These are phyloP conservation scores for Heterodera schachtii DNA, from an alignment of 1,140 invertebrate genomes.

Conservation along the genomic window DNA sequence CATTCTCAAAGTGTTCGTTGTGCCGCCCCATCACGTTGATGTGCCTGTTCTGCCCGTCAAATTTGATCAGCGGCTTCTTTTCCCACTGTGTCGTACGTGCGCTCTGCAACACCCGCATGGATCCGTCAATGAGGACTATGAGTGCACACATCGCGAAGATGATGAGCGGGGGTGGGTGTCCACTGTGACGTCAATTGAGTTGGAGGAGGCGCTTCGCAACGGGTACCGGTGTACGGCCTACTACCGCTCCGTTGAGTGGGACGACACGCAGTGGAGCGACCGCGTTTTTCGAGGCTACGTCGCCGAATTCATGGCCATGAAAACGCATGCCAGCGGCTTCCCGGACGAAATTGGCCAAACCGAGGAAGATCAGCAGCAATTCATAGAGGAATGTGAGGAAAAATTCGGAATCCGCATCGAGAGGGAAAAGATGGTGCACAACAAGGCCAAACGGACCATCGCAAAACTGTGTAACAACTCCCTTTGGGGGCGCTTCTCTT, in stretches of 20 bases:
- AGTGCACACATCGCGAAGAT: background rate
- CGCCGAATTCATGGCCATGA: conserved; percentile 11
- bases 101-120: background rate
- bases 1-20: conserved; percentile 17
- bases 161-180: conserved; percentile 20
- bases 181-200: conserved; percentile 4
- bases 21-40: background rate
- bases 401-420: conserved; percentile 6
- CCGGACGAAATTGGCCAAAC: background rate
- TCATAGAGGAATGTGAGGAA: conserved; percentile 13
- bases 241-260: conserved; percentile 6
- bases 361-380: background rate
- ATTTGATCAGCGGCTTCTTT: conserved; percentile 8
- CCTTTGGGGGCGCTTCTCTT: conserved; percentile 14
- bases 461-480: no score
- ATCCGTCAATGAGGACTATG: background rate
- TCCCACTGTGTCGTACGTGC: background rate
- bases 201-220: conserved; percentile 12
- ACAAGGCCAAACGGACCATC: no score
- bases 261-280: background rate
- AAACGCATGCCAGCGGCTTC: conserved; percentile 19
- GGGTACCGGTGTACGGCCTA: conserved; percentile 8
- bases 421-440: background rate
- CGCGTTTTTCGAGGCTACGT: conserved; percentile 17
- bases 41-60: conserved; percentile 16